These are phyloP conservation scores for Phoenoteleia sp. DNA, from an alignment of 2,888 invertebrate species.

Conservation along the genomic window DNA sequence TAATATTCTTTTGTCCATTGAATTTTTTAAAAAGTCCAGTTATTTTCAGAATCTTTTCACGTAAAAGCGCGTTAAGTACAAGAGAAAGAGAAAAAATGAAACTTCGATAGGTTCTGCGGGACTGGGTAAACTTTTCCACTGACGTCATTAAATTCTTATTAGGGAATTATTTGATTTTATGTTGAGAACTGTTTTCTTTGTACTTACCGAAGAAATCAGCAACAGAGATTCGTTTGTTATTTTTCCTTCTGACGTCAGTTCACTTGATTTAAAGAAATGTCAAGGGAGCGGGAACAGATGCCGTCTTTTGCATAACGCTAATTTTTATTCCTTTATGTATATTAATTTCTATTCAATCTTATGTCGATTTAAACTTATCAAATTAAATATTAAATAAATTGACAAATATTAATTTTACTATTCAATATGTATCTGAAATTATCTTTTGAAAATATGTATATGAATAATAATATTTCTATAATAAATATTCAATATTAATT, in stretches of 20 bases:
- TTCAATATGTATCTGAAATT: too few relatives aligned
- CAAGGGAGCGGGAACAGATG: neutral
- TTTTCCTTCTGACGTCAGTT: neutral
- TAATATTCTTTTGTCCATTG: too few relatives aligned
- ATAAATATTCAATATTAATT: too few relatives aligned
- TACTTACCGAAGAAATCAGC: neutral
- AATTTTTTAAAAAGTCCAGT: too few relatives aligned
- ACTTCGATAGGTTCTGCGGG: slow-evolving; percentile 14
- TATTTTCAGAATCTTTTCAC: slow-evolving; percentile 13
- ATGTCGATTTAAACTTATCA: too few relatives aligned
- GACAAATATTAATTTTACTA: too few relatives aligned
- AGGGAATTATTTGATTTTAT: slow-evolving; percentile 25
- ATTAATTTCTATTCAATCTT: too few relatives aligned
- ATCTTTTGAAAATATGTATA: too few relatives aligned
- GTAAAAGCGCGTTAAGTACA: neutral
- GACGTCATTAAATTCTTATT: slow-evolving; percentile 35
- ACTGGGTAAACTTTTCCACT: neutral
- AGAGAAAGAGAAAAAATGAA: neutral
- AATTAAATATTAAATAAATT: too few relatives aligned
- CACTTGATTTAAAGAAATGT: neutral
- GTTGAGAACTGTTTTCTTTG: slow-evolving; percentile 19
- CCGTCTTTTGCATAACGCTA: too few relatives aligned
- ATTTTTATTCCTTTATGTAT: too few relatives aligned
- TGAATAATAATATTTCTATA: too few relatives aligned
- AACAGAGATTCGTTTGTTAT: neutral